Evolutionary conservation across 2,113 vertebrate species (phyloP).

Genomic region (Engystomops pustulosus): DNA sequence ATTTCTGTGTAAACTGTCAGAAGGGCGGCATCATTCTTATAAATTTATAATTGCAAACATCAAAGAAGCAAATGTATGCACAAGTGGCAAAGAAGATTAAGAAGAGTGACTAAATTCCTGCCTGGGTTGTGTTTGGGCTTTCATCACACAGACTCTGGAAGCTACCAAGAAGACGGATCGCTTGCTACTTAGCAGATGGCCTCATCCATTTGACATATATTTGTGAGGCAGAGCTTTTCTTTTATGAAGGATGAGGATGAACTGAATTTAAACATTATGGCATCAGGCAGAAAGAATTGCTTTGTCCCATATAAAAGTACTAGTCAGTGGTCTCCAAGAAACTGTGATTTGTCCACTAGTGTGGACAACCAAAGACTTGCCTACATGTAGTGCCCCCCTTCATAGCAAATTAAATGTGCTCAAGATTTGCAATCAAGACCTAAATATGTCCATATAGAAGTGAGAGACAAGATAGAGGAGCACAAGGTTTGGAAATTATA

Average conservation of each 20-base stretch:
- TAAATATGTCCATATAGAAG: no score
- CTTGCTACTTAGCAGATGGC: background rate
- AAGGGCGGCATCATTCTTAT: background rate
- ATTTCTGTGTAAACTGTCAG: background rate
- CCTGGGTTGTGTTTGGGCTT: background rate
- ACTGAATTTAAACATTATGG: no score
- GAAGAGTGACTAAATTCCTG: background rate
- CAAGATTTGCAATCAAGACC: no score
- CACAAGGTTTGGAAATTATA: no score
- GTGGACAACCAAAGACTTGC: no score
- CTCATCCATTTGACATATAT: background rate
- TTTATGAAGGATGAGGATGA: background rate
- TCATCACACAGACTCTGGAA: conserved; percentile 6
- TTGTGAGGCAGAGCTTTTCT: background rate
- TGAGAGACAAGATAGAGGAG: no score
- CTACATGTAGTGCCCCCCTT: no score
- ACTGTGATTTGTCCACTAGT: no score
- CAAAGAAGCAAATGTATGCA: conserved; percentile 26
- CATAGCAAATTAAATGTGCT: no score
- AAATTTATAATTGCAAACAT: conserved; percentile 35
- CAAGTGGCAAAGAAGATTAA: conserved; percentile 34
- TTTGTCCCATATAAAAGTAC: background rate
- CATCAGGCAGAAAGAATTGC: no score
- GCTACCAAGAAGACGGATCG: background rate
- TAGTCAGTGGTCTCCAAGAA: background rate